These are phyloP conservation scores for Dermochelys coriacea DNA, from an alignment of 2,797 vertebrate genomes.

Conservation along the genomic window DNA sequence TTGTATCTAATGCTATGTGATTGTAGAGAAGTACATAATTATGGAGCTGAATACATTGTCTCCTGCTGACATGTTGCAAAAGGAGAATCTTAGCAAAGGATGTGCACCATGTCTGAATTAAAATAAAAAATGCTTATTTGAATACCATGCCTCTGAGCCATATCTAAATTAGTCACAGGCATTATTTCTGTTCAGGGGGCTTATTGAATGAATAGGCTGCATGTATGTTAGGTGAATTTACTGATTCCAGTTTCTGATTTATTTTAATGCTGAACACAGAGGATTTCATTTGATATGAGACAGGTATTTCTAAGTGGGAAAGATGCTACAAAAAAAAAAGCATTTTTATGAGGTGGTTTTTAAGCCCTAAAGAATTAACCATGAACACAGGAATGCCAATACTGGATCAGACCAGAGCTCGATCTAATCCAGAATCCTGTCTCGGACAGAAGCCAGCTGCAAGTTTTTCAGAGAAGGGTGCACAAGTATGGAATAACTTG, in stretches of 20 bases:
- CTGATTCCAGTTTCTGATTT: neutral
- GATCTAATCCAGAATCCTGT: neutral
- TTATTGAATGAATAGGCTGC: neutral
- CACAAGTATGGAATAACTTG: neutral
- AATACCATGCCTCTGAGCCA: neutral
- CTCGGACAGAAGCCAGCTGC: neutral
- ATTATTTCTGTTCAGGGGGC: neutral
- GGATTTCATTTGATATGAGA: slow-evolving; percentile 1
- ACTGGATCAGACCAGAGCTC: neutral
- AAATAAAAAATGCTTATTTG: slow-evolving; percentile 7
- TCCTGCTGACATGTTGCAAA: slow-evolving; percentile 78
- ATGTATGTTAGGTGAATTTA: slow-evolving; percentile 3
- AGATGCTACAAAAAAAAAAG: slow-evolving; percentile 9
- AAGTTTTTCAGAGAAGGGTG: neutral
- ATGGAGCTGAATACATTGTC: slow-evolving; percentile 81
- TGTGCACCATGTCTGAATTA: slow-evolving; percentile 50
- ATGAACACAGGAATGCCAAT: neutral
- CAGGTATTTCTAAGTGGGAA: neutral
- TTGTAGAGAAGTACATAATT: slow-evolving; percentile 81
- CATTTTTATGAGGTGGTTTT: neutral
- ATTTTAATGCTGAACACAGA: slow-evolving; percentile 53
- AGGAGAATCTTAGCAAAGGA: slow-evolving; percentile 62
- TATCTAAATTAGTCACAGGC: neutral
- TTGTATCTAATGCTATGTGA: slow-evolving; percentile 81
- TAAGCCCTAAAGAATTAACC: neutral